Base-by-base conservation (phyloP, 2,888 invertebrate genomes). In the Rhingia campestris region DNA sequence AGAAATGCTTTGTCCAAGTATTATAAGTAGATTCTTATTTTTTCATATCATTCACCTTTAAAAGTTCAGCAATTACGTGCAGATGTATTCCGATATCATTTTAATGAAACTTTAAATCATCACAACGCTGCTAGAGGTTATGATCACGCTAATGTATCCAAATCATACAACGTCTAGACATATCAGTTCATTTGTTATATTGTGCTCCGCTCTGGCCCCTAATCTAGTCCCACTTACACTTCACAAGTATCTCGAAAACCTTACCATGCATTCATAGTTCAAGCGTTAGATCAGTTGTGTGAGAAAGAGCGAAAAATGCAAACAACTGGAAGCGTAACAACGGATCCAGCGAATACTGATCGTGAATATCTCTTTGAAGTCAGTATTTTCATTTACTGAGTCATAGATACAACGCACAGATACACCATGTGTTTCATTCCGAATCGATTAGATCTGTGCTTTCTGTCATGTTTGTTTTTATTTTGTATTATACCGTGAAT, bases 371-470 rank as follows among this genome's bases (percentile, higher is more conserved):
- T 51, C 63, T 51, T 72, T 64, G n/a, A 35, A 35, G 14, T 37
- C 12, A 47, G 22, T 14, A 41, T 76, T 51, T 67, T 51, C 61
- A 30, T 33, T 37, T 43, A 43, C 49, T 77, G 81, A 81, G 54
- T 81, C 77, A 81, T 76, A 81, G 76, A 69, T 63, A 54, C 72
- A 70, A 51, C n/a, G 35, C 58, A 49, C 49, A 14, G 22, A n/a
- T 37, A 39, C 33, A 54, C 35, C 6, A 22, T 39, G 6, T 14
- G 14, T 33, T 32, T 47, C 59, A 7, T 10, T 47, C 7, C 51
- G 63, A 47, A 56, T 61, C 76, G 76, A 81, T 81, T 81, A 81
- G 77, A 72, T 72, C 47, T 81, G 81, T 72, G 77, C 67, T 49
- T 22, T 41, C 33, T 74, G 45, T 30, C 39, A 41, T 47, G 22